Evolutionary conservation across 2,797 vertebrate genomes (phyloP).

Genomic region (Platalea minor): DNA sequence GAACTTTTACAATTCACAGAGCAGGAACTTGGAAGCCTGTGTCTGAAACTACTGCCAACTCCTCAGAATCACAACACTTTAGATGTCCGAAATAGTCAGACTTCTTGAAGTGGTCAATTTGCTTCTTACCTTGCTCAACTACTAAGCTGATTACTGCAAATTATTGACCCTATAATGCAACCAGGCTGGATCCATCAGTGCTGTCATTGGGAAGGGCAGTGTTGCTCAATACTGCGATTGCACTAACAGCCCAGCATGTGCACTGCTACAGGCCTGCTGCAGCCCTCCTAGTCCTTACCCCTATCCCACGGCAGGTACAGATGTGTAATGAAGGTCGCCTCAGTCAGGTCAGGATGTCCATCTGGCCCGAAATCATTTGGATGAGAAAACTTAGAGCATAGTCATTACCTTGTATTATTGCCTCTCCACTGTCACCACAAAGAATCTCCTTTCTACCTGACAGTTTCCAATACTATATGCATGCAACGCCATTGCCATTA

Average conservation of each 20-base stretch:
- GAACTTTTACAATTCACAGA: not conserved
- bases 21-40: not conserved
- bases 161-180: slow-evolving; percentile 26
- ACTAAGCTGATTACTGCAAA: not conserved
- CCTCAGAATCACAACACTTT: not conserved
- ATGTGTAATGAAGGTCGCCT: not conserved
- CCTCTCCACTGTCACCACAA: not conserved
- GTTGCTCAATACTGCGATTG: not conserved
- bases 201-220: not conserved
- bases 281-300: not conserved
- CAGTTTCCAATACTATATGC: not conserved
- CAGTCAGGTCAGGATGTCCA: not conserved
- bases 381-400: not conserved
- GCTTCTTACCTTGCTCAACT: not conserved
- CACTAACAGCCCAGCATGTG: not conserved
- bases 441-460: not conserved
- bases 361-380: not conserved
- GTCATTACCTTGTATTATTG: not conserved
- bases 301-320: not conserved
- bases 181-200: not conserved
- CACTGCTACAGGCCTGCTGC: not conserved
- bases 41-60: not conserved
- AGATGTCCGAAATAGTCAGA: not conserved
- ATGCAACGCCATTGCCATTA: not conserved
- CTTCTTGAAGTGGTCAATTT: not conserved